Base-by-base conservation (phyloP, 1,140 invertebrate species). In the Pachypeltis micranthus region DNA sequence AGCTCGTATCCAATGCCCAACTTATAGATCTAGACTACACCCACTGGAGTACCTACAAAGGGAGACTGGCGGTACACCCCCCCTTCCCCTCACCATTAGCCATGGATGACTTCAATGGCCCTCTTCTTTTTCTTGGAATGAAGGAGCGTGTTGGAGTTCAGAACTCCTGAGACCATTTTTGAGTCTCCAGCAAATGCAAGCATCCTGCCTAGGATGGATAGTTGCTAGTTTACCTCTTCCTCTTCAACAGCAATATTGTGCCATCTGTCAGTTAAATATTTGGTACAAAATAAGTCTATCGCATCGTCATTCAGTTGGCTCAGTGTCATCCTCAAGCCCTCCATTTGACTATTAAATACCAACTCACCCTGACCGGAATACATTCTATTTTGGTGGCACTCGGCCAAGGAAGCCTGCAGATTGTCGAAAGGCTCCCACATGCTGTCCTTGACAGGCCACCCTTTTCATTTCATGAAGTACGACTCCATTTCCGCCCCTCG, bases 401-500 rank as follows among this genome's bases (percentile, higher is more conserved):
- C 70, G 27, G 71, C 74, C 0, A 71, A 63, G 70, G 85, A 88
- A 63, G 86, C 81, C 1, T 75, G 72, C 2, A 96, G 72, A 77
- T 95, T 85, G 2, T 80, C 74, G n/a, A 80, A 73, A 0, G 89
- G 87, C 72, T 96, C 93, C 92, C 91, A 96, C 0, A 90, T 92
- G 70, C 91, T 93, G 63, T 81, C 74, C 55, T 80, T 75, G 1
- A 75, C 66, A 54, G 75, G 69, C 81, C 87, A 96, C 23, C 84
- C 84, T 71, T 87, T 81, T 93, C 93, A 96, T 76, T 95, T 94
- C 1, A 95, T 83, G 44, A 82, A 78, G 76, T 92, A 95, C 23
- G 51, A 57, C 19, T 27, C 58, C 1, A 44, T 31, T 58, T 66
- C 65, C 25, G 29, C 63, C 2, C 16, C 27, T n/a, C n/a, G n/a